phyloP scores from a whole-genome alignment of 2,888 invertebrate genomes.

The Pseudoips prasinana region DNA sequence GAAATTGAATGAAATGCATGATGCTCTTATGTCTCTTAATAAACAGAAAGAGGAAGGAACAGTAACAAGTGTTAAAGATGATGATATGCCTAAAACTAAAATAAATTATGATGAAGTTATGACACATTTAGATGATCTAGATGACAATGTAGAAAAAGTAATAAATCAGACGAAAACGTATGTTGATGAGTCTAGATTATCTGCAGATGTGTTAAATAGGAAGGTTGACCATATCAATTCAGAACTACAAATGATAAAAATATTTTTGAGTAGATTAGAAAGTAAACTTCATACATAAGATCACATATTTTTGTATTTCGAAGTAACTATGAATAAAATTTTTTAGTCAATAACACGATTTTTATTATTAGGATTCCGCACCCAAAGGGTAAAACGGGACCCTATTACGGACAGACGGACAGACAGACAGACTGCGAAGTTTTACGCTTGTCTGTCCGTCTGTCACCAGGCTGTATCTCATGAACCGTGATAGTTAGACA shows the following conservation, averaged over 20 bases:
- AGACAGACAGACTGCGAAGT: no score
- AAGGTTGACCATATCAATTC: constrained; percentile 65
- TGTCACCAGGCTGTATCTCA: no score
- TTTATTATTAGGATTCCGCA: no score
- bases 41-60: constrained; percentile 24
- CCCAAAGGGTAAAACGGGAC: no score
- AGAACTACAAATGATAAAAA: constrained; percentile 61
- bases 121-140: constrained; percentile 54
- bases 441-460: no score
- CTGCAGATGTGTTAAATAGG: constrained; percentile 53
- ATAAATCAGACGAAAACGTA: constrained; percentile 49
- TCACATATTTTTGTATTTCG: no score
- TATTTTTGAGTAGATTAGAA: constrained; percentile 57
- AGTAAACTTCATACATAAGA: constrained; percentile 44
- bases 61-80: constrained; percentile 16
- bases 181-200: constrained; percentile 45
- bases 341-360: no score
- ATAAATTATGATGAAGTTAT: constrained; percentile 51
- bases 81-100: constrained; percentile 25
- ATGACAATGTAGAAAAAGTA: constrained; percentile 51
- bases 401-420: no score
- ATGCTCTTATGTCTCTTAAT: constrained; percentile 49
- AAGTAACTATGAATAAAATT: no score
- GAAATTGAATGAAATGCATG: constrained; percentile 62
- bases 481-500: no score